Evolutionary conservation across 2,113 vertebrate species (phyloP).

Genomic region (Odocoileus hemionus): DNA sequence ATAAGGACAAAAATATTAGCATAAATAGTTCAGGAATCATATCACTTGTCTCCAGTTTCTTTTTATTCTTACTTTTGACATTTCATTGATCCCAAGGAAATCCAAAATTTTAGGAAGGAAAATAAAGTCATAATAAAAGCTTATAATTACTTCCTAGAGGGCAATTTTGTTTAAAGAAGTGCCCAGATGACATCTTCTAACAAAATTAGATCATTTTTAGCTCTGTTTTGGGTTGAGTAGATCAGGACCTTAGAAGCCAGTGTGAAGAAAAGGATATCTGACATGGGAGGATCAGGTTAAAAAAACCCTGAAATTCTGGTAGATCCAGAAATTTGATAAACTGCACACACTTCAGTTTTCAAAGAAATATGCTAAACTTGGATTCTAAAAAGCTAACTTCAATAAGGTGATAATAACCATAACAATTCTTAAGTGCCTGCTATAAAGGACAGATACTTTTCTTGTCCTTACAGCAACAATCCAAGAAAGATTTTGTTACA

Average conservation of each 20-base stretch:
- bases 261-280: background rate
- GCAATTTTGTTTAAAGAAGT: background rate
- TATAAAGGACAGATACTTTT: background rate
- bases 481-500: background rate
- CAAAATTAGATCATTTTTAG: background rate
- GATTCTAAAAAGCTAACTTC: background rate
- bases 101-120: background rate
- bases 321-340: background rate
- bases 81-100: background rate
- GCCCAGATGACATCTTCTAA: background rate
- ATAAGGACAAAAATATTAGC: background rate
- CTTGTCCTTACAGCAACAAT: background rate
- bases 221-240: background rate
- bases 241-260: background rate
- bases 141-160: background rate
- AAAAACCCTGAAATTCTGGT: background rate
- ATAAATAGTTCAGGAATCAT: background rate
- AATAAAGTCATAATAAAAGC: background rate
- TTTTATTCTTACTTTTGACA: background rate
- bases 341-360: background rate
- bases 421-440: background rate
- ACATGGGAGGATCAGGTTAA: background rate
- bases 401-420: background rate
- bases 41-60: background rate
- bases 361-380: background rate